phyloP scores from a whole-genome alignment of 2,797 vertebrate species.

The Chaetophractus vellerosus region DNA sequence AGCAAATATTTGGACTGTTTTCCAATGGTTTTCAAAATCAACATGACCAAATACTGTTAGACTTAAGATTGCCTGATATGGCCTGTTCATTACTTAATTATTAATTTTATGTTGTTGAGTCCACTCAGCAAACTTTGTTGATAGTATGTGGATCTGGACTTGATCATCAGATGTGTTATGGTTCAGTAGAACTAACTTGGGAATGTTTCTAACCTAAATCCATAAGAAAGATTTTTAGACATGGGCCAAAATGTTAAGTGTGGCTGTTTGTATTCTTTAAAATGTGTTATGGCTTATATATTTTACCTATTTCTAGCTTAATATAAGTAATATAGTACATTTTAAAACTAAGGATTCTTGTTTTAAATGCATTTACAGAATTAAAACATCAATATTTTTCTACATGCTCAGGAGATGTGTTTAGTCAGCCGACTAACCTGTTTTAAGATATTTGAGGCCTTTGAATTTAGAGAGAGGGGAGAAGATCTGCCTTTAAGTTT shows the following conservation, averaged over 20 bases:
- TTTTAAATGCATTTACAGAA: background rate
- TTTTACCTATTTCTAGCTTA: background rate
- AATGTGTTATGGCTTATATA: background rate
- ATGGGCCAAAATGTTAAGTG: background rate
- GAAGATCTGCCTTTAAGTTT: background rate
- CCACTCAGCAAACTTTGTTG: background rate
- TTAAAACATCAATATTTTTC: conserved; percentile 45
- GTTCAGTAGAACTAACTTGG: background rate
- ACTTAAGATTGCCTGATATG: background rate
- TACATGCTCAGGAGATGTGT: background rate
- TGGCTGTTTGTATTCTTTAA: background rate
- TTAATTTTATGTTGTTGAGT: conserved; percentile 29
- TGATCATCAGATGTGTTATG: background rate
- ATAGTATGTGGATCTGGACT: background rate
- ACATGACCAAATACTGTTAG: conserved; percentile 14
- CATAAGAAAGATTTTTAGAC: conserved; percentile 17
- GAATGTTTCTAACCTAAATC: background rate
- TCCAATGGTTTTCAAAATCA: conserved; percentile 21
- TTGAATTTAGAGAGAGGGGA: background rate
- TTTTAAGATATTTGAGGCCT: conserved; percentile 9
- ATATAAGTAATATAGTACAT: background rate
- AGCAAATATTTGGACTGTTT: background rate
- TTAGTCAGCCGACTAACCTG: background rate
- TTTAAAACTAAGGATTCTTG: conserved; percentile 31
- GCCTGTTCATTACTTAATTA: background rate